phyloP scores from a whole-genome alignment of 2,797 vertebrate genomes.

The Lepus townsendii region DNA sequence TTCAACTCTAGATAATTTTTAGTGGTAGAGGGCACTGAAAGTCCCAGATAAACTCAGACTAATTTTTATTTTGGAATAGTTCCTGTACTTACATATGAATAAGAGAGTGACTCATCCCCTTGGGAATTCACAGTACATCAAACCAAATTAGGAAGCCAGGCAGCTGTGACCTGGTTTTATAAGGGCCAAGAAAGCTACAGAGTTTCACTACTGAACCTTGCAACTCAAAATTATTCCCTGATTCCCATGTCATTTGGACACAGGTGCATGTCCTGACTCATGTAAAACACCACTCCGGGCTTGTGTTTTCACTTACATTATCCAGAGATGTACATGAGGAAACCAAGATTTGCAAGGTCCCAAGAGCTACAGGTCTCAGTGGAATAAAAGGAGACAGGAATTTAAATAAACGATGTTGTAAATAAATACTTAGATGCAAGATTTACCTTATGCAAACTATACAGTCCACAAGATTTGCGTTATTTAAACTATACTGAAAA shows the following conservation, averaged over 20 bases:
- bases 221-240: slow-evolving; percentile 28
- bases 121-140: slow-evolving; percentile 80
- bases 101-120: slow-evolving; percentile 71
- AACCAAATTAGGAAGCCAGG: slow-evolving; percentile 82
- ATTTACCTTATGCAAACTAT: neutral
- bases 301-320: slow-evolving; percentile 3
- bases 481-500: neutral
- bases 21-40: neutral
- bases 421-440: neutral
- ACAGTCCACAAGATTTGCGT: neutral
- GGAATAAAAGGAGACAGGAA: neutral
- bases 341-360: slow-evolving; percentile 15
- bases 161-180: slow-evolving; percentile 80
- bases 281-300: neutral
- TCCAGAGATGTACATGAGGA: neutral
- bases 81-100: slow-evolving; percentile 74
- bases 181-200: slow-evolving; percentile 74
- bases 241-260: slow-evolving; percentile 1
- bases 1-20: neutral
- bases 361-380: neutral
- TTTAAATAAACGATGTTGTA: neutral
- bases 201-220: slow-evolving; percentile 70
- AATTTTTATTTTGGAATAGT: slow-evolving; percentile 62
- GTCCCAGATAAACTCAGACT: slow-evolving; percentile 22
- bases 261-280: neutral